A percentile compares a stretch with the other conserved stretches of the same genome.
Conservation (phyloP, 92 coral and sea anemone species). For the Siderastrea siderea region DNA sequence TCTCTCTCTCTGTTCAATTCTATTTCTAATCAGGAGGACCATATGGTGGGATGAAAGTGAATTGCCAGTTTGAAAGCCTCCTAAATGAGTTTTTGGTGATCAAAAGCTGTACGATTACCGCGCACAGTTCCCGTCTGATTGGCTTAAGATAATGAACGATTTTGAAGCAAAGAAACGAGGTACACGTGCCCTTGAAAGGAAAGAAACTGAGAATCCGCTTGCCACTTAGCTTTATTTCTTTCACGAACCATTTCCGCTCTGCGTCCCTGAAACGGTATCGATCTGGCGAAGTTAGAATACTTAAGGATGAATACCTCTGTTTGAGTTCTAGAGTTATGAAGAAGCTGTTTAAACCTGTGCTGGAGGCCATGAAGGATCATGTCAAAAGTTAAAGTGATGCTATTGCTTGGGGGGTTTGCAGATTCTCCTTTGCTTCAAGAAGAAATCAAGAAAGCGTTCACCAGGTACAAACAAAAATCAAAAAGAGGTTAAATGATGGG, state of each 20-base stretch:
- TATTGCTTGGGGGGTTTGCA: constrained; percentile 86
- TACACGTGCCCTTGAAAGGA: constrained; percentile 46
- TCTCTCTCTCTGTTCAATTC: no score
- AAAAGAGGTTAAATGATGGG: no score
- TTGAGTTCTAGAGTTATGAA: constrained; percentile 62
- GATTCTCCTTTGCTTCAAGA: constrained; percentile 68
- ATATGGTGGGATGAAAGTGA: constrained; percentile 70
- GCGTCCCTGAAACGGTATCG: constrained; percentile 32
- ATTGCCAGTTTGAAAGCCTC: constrained; percentile 54
- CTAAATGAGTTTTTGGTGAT: constrained; percentile 63
- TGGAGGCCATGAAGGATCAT: constrained; percentile 67
- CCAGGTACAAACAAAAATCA: not conserved
- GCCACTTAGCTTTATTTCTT: constrained; percentile 64
- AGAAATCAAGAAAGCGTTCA: constrained; percentile 65
- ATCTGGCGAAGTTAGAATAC: constrained; percentile 46
- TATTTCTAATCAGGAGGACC: constrained; percentile 42
- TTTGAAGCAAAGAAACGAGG: constrained; percentile 77
- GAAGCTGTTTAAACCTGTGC: constrained; percentile 69
- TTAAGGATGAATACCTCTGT: constrained; percentile 74
- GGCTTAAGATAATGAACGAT: constrained; percentile 75
- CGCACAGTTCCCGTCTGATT: constrained; percentile 69
- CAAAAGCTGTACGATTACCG: constrained; percentile 61
- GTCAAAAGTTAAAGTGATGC: constrained; percentile 60
- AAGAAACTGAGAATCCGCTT: constrained; percentile 69
- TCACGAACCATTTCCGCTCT: constrained; percentile 45